A percentile compares a stretch with the other conserved stretches of the same genome.
phyloP scores from a whole-genome alignment of 2,888 invertebrate species.

The Cosmorhoe ocellata region DNA sequence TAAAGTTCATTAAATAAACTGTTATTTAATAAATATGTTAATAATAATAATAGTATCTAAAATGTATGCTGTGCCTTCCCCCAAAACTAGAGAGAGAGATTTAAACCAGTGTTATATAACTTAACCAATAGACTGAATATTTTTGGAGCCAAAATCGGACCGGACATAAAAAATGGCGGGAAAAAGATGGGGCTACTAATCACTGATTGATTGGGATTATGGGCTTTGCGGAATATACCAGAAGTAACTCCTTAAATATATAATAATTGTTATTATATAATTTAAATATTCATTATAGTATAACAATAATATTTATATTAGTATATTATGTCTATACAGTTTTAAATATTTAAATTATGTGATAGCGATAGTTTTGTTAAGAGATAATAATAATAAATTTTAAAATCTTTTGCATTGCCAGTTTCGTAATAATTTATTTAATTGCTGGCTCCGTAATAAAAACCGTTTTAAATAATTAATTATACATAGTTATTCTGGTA shows the following conservation, averaged over 20 bases:
- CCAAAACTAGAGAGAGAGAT: constrained; percentile 19
- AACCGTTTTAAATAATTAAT: neutral
- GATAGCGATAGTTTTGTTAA: no score
- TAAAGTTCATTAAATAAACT: neutral
- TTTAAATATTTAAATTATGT: no score
- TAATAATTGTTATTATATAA: neutral
- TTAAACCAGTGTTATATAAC: constrained; percentile 17
- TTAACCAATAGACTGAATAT: constrained; percentile 15
- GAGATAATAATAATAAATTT: no score
- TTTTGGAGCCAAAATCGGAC: constrained; percentile 36
- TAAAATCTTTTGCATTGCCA: no score
- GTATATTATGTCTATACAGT: no score
- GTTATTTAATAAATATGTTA: constrained; percentile 24
- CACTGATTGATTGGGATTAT: neutral
- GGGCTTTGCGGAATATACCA: constrained; percentile 6
- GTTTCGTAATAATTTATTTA: no score
- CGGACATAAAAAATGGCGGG: constrained; percentile 36
- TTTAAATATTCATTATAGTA: no score
- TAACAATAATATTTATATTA: no score
- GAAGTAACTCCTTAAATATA: neutral
- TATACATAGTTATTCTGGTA: no score
- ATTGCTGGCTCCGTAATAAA: neutral
- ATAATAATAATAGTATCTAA: constrained; percentile 13
- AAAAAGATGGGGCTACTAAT: constrained; percentile 40
- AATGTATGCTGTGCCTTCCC: constrained; percentile 21